Evolutionary conservation across 2,888 invertebrate species (phyloP), one percentile per base, ranked within the genome.

Genomic region (Cryptocephalus moraei): DNA sequence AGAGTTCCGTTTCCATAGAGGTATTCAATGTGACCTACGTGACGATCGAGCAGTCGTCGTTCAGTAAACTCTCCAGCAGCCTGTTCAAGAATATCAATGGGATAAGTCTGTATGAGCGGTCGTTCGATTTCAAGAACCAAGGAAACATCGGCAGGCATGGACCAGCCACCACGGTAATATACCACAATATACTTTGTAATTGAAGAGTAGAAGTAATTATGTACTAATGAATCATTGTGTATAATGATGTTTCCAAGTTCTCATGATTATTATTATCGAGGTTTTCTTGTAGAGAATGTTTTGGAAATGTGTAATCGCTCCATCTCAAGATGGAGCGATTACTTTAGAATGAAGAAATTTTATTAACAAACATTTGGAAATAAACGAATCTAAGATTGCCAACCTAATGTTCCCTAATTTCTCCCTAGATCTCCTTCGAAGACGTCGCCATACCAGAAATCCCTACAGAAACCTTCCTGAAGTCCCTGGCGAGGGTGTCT

Each of bases 11-110:
- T 46, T 76, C 79, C 46, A 78, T 78, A 33, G 74, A 75, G 50
- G 78, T 85, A 59, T 71, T 72, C 44, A 70, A 76, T 50, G 79
- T 80, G 61, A 70, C 72, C 47, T 70, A 73, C 57, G 80, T 84
- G 10, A 72, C 75, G 13, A 72, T 85, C 51, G 78, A 80, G 58
- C 75, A 77, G 13, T 74, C 75, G 41, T 78, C 82, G 1, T 84
- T 85, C 61, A 80, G 81, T 33, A 80, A 82, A 75, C 72, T 85
- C 32, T 72, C 79, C 41, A 74, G 75, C 49, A 75, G 83, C 63
- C 73, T 69, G 46, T 75, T 85, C 52, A 72, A 63, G 49, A 75
- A 81, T 53, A 79, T 85, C 11, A 65, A 65, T 6, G 68, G 73
- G 31, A 66, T 86, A 44, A 72, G 74, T 46, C 69, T 85, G 33